phyloP scores from a whole-genome alignment of 2,113 vertebrate species.

The Epinephelus lanceolatus region DNA sequence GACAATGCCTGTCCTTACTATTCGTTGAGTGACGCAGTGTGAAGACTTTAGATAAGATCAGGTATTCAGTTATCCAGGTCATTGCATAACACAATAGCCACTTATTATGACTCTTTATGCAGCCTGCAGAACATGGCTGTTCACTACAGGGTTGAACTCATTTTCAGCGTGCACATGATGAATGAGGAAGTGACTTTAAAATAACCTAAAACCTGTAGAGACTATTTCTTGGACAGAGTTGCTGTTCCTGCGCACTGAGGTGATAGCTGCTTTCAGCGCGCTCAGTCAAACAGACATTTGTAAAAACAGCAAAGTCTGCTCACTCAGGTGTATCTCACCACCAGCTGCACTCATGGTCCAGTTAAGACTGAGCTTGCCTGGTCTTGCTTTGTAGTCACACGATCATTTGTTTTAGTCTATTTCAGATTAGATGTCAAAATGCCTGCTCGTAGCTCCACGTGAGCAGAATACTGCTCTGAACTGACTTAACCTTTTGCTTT shows the following conservation, averaged over 20 bases:
- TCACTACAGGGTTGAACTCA: background rate
- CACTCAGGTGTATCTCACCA: background rate
- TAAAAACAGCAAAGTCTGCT: background rate
- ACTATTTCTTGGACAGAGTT: too few relatives aligned
- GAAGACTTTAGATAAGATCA: background rate
- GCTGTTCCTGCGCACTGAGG: background rate
- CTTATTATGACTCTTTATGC: background rate
- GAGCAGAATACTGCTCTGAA: too few relatives aligned
- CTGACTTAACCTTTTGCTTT: background rate
- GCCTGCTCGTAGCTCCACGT: background rate
- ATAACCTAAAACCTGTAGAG: background rate
- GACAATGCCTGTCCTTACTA: too few relatives aligned
- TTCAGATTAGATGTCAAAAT: background rate
- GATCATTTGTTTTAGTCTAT: background rate
- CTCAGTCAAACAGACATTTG: background rate
- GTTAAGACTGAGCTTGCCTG: background rate
- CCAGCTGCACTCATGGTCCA: background rate
- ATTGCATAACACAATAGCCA: background rate
- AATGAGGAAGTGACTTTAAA: constrained; percentile 1
- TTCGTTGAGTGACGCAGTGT: background rate
- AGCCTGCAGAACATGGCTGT: background rate
- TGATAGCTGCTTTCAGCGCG: background rate
- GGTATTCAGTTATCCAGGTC: too few relatives aligned
- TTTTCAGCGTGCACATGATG: background rate
- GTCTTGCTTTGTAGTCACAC: constrained; percentile 1